These are phyloP conservation scores for Oreochromis spilurus DNA, from an alignment of 2,113 vertebrate genomes.

Conservation along the genomic window DNA sequence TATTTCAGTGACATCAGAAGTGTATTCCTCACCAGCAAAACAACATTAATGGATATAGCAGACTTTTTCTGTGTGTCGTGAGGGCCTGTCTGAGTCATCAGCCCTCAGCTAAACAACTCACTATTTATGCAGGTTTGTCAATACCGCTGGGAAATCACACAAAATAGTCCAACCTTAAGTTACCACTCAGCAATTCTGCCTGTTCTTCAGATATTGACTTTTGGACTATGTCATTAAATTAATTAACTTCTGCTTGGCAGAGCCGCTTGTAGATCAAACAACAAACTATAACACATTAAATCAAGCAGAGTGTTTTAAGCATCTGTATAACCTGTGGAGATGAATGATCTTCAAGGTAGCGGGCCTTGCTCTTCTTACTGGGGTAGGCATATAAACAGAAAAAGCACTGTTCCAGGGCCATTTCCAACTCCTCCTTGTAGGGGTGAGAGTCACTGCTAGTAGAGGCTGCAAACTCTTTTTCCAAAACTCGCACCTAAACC, in stretches of 20 bases:
- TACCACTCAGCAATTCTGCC: conserved; percentile 17
- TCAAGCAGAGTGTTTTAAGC: not conserved
- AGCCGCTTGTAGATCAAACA: not conserved
- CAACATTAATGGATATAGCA: not conserved
- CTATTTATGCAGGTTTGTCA: not conserved
- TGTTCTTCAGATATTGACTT: not conserved
- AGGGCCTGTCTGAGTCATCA: not conserved
- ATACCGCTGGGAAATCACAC: not conserved
- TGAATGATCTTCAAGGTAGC: conserved; percentile 94
- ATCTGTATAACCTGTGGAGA: conserved; percentile 81
- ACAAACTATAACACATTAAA: not conserved
- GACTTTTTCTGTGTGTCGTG: not conserved
- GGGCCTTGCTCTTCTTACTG: conserved; percentile 97
- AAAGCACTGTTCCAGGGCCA: conserved; percentile 93
- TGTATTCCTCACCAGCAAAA: not conserved
- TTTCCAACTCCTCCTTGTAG: conserved; percentile 94
- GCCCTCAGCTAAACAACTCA: not conserved
- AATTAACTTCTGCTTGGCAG: not conserved
- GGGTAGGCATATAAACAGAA: conserved; percentile 93
- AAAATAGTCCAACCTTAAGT: conserved; percentile 6
- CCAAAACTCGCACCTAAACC: conserved; percentile 81
- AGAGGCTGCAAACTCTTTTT: conserved; percentile 82
- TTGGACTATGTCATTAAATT: not conserved
- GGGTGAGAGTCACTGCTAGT: conserved; percentile 81
- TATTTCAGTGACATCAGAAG: not conserved